phyloP scores from a whole-genome alignment of 1,140 invertebrate species.

The Neelides sp. region DNA sequence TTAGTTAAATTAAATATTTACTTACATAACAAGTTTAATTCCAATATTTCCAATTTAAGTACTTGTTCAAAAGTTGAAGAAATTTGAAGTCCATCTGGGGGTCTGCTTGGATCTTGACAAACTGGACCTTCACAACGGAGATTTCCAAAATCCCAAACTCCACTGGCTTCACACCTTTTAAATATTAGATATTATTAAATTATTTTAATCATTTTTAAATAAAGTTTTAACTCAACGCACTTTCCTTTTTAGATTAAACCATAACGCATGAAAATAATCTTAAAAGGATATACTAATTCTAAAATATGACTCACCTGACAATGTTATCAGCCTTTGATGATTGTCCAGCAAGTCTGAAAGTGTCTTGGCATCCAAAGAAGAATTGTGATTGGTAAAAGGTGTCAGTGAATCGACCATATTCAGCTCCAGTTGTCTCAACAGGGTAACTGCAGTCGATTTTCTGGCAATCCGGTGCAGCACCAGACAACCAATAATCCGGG shows the following conservation, averaged over 20 bases:
- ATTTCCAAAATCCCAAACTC: conserved; percentile 94
- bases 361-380: conserved; percentile 92
- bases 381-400: conserved; percentile 84
- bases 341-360: conserved; percentile 84
- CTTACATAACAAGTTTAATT: not conserved
- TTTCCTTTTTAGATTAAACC: not conserved
- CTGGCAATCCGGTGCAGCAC: conserved; percentile 67
- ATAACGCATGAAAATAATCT: not conserved
- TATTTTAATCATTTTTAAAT: no score
- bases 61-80: conserved; percentile 80
- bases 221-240: not conserved
- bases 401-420: conserved; percentile 74
- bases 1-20: no score
- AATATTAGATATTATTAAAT: not conserved
- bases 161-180: conserved; percentile 67
- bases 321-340: conserved; percentile 80
- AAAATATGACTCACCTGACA: conserved; percentile 44
- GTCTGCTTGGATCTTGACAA: conserved; percentile 85
- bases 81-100: conserved; percentile 76
- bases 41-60: conserved; percentile 23
- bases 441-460: conserved; percentile 75
- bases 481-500: conserved; percentile 40
- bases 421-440: conserved; percentile 75
- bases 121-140: conserved; percentile 89
- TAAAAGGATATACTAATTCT: not conserved